A percentile compares a stretch with the other conserved stretches of the same genome.
Evolutionary conservation across 2,113 vertebrate species (phyloP).

Genomic region (Antigone vipio): DNA sequence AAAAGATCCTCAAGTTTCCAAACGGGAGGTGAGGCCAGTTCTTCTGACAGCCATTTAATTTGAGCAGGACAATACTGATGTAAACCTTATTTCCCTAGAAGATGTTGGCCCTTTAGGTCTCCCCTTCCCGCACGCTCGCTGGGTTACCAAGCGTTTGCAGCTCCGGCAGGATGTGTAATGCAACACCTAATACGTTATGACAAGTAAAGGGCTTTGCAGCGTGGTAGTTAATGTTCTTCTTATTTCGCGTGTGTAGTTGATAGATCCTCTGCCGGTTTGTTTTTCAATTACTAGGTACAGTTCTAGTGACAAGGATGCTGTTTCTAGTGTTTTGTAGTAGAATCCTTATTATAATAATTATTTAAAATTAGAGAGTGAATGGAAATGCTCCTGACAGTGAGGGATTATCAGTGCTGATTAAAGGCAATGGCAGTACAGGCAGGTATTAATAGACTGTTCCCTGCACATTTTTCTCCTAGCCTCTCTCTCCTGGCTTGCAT

Average conservation of each 20-base stretch:
- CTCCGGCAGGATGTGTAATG: not conserved
- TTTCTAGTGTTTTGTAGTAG: not conserved
- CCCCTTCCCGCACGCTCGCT: accelerated
- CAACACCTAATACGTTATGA: not conserved
- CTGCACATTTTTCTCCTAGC: not conserved
- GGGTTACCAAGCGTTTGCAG: not conserved
- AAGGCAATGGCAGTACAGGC: not conserved
- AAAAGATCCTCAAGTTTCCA: not conserved
- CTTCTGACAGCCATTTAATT: not conserved
- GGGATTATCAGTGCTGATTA: slow-evolving; percentile 43
- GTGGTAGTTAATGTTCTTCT: not conserved
- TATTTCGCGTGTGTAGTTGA: not conserved
- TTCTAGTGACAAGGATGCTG: not conserved
- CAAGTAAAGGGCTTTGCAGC: not conserved
- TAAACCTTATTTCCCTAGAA: not conserved
- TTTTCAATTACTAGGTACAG: not conserved
- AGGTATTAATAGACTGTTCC: slow-evolving; percentile 18
- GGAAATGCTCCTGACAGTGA: slow-evolving; percentile 26
- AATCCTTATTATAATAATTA: slow-evolving; percentile 51
- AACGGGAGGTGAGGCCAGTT: not conserved
- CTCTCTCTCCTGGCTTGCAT: not conserved
- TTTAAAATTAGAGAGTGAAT: slow-evolving; percentile 25
- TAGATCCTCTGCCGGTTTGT: not conserved
- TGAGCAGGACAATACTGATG: not conserved
- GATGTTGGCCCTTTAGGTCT: not conserved